Conservation (phyloP, 1,140 invertebrate genomes). For the Hyles vespertilio region DNA sequence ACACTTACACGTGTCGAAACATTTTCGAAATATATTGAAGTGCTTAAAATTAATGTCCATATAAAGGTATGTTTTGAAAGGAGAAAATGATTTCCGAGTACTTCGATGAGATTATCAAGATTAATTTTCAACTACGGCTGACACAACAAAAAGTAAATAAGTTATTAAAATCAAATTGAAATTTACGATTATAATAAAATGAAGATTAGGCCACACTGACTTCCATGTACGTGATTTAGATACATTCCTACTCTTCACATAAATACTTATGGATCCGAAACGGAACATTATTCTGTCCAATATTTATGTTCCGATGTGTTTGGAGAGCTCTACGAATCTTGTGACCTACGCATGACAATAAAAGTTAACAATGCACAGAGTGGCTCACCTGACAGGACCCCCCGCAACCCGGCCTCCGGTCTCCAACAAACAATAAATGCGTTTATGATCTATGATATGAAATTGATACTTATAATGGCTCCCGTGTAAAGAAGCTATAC, state of each 20-base stretch:
- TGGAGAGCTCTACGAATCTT: constrained; percentile 49
- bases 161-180: constrained; percentile 68
- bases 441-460: constrained; percentile 74
- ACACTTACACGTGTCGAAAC: neutral
- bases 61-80: constrained; percentile 31
- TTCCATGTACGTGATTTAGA: constrained; percentile 49
- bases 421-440: constrained; percentile 57
- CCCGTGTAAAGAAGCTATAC: constrained; percentile 68
- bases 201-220: constrained; percentile 51
- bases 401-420: constrained; percentile 43
- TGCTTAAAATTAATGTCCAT: constrained; percentile 7
- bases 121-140: constrained; percentile 45
- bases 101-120: constrained; percentile 44
- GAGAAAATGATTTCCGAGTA: constrained; percentile 31
- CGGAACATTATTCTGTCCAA: constrained; percentile 43
- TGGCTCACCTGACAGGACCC: constrained; percentile 49
- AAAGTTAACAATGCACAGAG: constrained; percentile 57
- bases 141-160: constrained; percentile 53
- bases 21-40: too few relatives aligned
- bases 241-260: constrained; percentile 42
- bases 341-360: constrained; percentile 61
- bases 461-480: constrained; percentile 74
- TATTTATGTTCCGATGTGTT: constrained; percentile 52
- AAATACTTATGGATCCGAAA: constrained; percentile 47
- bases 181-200: constrained; percentile 69